Evolutionary conservation across 1,140 invertebrate species (phyloP).

Genomic region (Sarcophaga bullata): DNA sequence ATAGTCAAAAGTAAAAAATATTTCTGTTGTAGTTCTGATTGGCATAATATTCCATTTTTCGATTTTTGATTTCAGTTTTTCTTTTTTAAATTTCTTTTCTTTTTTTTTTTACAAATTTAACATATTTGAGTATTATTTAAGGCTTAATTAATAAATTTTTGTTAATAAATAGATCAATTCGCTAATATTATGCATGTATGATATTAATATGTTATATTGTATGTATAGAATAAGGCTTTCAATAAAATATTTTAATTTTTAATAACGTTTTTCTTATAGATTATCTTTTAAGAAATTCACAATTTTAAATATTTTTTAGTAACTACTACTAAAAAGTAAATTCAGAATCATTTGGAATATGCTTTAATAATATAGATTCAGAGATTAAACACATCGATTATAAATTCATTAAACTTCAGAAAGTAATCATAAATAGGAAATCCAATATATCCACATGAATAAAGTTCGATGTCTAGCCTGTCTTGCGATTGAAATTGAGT

Average conservation of each 20-base stretch:
- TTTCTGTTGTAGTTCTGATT: neutral
- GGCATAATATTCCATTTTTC: neutral
- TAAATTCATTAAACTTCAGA: no score
- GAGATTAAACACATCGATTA: neutral
- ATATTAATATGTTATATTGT: slow-evolving; percentile 1
- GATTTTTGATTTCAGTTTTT: neutral
- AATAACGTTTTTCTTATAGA: no score
- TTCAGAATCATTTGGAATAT: neutral
- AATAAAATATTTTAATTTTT: slow-evolving; percentile 11
- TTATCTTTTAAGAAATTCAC: no score
- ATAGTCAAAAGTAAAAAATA: slow-evolving; percentile 17
- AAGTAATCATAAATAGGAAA: no score
- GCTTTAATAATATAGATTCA: neutral
- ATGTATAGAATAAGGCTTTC: slow-evolving; percentile 39
- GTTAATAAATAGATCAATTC: neutral
- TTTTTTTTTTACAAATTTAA: slow-evolving; percentile 14
- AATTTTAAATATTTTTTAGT: no score
- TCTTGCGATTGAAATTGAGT: no score
- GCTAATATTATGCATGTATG: neutral
- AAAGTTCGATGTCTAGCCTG: no score
- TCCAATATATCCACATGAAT: no score
- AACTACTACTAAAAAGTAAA: no score
- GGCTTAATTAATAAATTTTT: slow-evolving; percentile 8
- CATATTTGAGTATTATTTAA: slow-evolving; percentile 23
- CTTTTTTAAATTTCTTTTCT: neutral